A percentile compares a stretch with the other conserved stretches of the same genome.
Evolutionary conservation across 2,797 vertebrate genomes (phyloP).

Genomic region (Acrossocheilus fasciatus): DNA sequence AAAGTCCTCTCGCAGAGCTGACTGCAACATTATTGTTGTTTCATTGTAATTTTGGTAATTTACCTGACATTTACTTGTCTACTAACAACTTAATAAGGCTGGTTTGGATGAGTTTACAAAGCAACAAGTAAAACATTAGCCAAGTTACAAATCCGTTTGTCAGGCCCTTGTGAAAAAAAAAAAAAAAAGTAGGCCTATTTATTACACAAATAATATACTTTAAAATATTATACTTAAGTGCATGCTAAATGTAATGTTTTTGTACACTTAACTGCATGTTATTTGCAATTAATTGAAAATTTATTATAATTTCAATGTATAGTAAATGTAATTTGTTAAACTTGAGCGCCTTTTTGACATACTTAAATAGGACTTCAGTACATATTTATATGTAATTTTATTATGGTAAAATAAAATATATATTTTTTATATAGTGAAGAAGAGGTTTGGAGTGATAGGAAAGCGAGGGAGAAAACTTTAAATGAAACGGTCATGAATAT

Average conservation of each 20-base stretch:
- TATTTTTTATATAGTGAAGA: neutral
- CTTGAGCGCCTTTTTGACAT: neutral
- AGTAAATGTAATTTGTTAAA: neutral
- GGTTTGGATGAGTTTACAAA: slow-evolving; percentile 40
- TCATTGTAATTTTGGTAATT: slow-evolving; percentile 47
- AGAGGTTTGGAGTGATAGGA: neutral
- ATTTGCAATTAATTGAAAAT: neutral
- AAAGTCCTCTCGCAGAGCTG: slow-evolving; percentile 49
- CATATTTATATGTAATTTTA: neutral
- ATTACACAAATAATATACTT: neutral
- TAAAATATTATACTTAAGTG: neutral
- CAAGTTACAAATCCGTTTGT: slow-evolving; percentile 16
- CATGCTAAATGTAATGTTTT: neutral
- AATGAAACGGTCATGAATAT: neutral
- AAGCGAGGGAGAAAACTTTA: neutral
- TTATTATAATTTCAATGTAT: neutral
- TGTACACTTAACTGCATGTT: neutral
- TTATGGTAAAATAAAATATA: neutral
- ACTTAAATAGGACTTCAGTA: neutral
- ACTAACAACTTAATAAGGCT: slow-evolving; percentile 32
- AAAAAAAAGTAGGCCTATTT: neutral
- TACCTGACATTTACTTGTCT: slow-evolving; percentile 49
- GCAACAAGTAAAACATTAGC: slow-evolving; percentile 25
- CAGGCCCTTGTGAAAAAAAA: slow-evolving; percentile 1
- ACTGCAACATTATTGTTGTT: neutral